Evolutionary conservation across 1,140 invertebrate genomes (phyloP).

Genomic region (Ephestia elutella): DNA sequence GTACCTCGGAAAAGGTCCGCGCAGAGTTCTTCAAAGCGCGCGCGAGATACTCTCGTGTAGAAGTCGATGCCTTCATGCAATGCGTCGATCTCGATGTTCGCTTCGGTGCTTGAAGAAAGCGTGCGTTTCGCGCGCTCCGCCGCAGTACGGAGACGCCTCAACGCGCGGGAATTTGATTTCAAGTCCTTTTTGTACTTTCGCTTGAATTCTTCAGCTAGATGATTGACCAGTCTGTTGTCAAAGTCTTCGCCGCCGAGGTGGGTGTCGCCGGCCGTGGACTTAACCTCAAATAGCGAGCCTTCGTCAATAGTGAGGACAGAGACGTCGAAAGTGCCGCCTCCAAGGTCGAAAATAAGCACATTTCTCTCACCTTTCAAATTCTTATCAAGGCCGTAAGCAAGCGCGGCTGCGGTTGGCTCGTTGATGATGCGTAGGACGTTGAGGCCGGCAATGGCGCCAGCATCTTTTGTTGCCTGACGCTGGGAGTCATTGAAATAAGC

Average conservation of each 20-base stretch:
- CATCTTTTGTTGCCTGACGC: no score
- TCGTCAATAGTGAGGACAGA: constrained; percentile 74
- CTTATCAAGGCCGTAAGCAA: constrained; percentile 85
- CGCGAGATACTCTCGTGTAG: constrained; percentile 31
- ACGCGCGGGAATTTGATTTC: constrained; percentile 61
- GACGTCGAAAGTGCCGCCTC: constrained; percentile 70
- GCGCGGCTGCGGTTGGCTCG: constrained; percentile 83
- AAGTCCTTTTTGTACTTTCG: constrained; percentile 67
- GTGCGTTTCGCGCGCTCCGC: constrained; percentile 63
- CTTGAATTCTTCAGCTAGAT: constrained; percentile 73
- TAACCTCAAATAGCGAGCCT: constrained; percentile 79
- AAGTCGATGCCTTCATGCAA: constrained; percentile 69
- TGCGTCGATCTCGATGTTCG: constrained; percentile 22
- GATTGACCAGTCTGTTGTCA: constrained; percentile 76
- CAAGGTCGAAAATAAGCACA: constrained; percentile 18
- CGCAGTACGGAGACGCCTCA: constrained; percentile 78
- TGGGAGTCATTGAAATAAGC: no score
- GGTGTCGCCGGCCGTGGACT: constrained; percentile 75
- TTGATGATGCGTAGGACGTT: constrained; percentile 88
- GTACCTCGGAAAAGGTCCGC: constrained; percentile 73
- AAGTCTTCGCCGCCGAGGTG: no score
- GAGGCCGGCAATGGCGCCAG: no score
- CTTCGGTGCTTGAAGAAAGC: background rate
- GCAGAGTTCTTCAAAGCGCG: constrained; percentile 16
- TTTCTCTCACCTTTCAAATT: constrained; percentile 81